Base-by-base conservation (phyloP, 2,888 invertebrate genomes). In the Erannis defoliaria region DNA sequence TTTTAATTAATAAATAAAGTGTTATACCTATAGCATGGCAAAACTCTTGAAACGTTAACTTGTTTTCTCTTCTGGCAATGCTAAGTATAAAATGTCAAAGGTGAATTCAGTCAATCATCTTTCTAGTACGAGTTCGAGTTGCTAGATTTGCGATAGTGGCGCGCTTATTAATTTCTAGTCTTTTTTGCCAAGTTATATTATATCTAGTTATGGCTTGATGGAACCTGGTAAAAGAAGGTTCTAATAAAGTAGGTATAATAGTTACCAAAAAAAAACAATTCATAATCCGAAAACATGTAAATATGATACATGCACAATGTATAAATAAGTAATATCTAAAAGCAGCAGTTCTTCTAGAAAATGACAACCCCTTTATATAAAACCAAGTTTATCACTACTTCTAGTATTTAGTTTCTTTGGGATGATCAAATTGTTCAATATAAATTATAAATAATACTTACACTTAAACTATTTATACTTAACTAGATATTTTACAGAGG, bases 381-480 rank as follows among this genome's bases (percentile, higher is more conserved):
- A 45, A 12, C 43, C 9, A 23, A 26, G 14, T 42, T 12, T 42
- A 21, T n/a, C 8, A 9, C 21, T 43, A 43, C n/a, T 23, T 14
- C 5, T n/a, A 21, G 1, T 8, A 43, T 14, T 2, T 18, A 5
- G 4, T 46, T 46, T 46, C 46, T 46, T 46, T 46, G 46, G 46
- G 46, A 18, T 16, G 29, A 29, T 12, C 9, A 16, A 14, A 18
- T 31, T 46, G 9, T 29, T 29, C 12, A 29, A 29, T 31, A 18
- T 5, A 16, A 29, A 31, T 19, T n/a, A n/a, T 46, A 45, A 45
- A 45, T 45, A 45, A 45, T 45, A 31, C 46, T 29, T 45, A 45
- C n/a, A 26, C 29, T 26, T 29, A 16, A 29, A 46, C 14, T 46
- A 29, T 46, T 31, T 46, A 31, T n/a, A n/a, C 14, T 26, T 46